Conservation (phyloP, 2,888 invertebrate genomes). For the Hyles lineata region DNA sequence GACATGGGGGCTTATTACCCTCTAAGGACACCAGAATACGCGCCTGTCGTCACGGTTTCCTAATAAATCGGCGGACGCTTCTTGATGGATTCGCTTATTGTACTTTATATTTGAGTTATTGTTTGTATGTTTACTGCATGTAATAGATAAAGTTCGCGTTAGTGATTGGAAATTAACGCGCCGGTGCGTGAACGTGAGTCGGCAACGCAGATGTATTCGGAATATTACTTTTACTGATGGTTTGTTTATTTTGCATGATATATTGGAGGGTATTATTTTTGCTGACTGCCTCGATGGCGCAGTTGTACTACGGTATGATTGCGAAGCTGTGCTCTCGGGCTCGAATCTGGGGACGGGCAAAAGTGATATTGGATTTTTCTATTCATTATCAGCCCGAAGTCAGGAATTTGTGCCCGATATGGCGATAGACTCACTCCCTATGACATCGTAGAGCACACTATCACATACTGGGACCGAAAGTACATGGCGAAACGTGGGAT, state of each 20-base stretch:
- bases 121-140: constrained; percentile 7
- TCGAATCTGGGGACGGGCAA: not conserved
- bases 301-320: too few species aligned
- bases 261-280: not conserved
- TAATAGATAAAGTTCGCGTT: constrained; percentile 5
- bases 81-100: constrained; percentile 32
- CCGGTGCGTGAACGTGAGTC: not conserved
- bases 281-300: not conserved
- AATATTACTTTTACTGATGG: not conserved
- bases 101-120: constrained; percentile 21
- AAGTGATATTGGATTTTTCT: too few species aligned
- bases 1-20: not conserved
- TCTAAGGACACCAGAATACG: not conserved
- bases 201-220: not conserved
- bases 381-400: too few species aligned
- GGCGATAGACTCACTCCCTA: too few species aligned
- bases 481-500: too few species aligned
- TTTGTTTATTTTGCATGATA: not conserved
- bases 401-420: too few species aligned
- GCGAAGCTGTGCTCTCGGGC: too few species aligned
- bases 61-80: constrained; percentile 7
- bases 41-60: not conserved
- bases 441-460: too few species aligned
- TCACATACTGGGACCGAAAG: too few species aligned
- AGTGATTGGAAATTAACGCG: constrained; percentile 7